These are phyloP conservation scores for Catocala nupta DNA, from an alignment of 2,888 invertebrate species.

Conservation along the genomic window DNA sequence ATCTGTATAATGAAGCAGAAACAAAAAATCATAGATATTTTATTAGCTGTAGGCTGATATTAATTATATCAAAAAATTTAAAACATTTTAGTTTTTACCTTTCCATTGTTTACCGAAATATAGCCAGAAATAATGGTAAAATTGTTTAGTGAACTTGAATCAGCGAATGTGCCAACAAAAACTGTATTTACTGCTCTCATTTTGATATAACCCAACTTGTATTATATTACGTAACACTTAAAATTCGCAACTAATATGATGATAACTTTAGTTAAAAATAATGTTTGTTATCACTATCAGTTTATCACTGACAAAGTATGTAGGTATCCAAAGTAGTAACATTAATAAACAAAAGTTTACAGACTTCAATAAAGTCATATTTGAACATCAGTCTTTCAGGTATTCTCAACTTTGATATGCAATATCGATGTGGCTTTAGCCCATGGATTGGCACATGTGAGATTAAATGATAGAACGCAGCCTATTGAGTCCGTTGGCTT, in stretches of 20 bases:
- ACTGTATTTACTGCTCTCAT: slow-evolving; percentile 65
- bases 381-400: too few species aligned
- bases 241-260: not conserved
- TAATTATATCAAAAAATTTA: too few species aligned
- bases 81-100: slow-evolving; percentile 71
- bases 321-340: too few species aligned
- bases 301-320: not conserved
- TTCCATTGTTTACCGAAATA: slow-evolving; percentile 87
- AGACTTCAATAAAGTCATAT: too few species aligned
- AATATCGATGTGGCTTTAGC: too few species aligned
- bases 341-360: not conserved
- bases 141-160: slow-evolving; percentile 60
- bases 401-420: too few species aligned
- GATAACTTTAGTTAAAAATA: slow-evolving; percentile 7
- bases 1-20: slow-evolving; percentile 62
- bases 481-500: too few species aligned
- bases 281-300: slow-evolving; percentile 6
- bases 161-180: slow-evolving; percentile 70
- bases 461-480: too few species aligned
- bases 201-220: slow-evolving; percentile 18
- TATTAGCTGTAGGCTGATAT: too few species aligned
- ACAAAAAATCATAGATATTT: not conserved
- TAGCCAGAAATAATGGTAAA: slow-evolving; percentile 81
- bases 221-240: slow-evolving; percentile 1
- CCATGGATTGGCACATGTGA: too few species aligned